Conservation (phyloP, 2,888 invertebrate genomes). For the Lepidocyrtoides sp. region DNA sequence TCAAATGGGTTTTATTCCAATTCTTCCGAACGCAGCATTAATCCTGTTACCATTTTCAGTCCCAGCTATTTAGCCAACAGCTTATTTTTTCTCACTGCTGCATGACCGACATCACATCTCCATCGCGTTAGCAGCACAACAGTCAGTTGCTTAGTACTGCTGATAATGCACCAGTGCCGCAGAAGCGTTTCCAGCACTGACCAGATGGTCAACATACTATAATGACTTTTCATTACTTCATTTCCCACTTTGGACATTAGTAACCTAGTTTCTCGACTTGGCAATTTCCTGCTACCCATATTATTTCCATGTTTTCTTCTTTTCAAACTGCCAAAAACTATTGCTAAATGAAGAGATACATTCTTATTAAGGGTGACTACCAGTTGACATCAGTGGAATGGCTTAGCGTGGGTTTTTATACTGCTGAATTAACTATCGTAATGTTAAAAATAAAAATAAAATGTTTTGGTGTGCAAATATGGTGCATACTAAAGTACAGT, state of each 20-base stretch:
- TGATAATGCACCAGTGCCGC: not conserved
- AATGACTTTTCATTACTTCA: slow-evolving; percentile 76
- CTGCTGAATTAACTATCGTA: not conserved
- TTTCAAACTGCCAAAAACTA: not conserved
- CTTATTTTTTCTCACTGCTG: not conserved
- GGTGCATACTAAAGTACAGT: not conserved
- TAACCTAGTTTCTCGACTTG: slow-evolving; percentile 69
- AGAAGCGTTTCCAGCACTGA: not conserved
- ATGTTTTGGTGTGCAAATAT: not conserved
- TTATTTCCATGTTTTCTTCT: slow-evolving; percentile 2
- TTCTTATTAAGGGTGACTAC: slow-evolving; percentile 61
- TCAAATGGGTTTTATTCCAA: not conserved
- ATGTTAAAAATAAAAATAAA: not conserved
- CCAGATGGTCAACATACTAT: slow-evolving; percentile 71
- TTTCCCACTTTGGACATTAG: slow-evolving; percentile 76
- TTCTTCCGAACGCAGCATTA: slow-evolving; percentile 2
- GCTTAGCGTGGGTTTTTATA: not conserved
- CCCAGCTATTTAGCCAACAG: not conserved
- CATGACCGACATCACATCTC: not conserved
- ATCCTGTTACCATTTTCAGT: not conserved
- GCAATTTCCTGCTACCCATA: slow-evolving; percentile 66
- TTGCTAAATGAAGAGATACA: slow-evolving; percentile 57
- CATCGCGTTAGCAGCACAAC: not conserved
- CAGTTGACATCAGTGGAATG: slow-evolving; percentile 39
- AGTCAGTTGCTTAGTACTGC: not conserved